Base-by-base conservation (phyloP, 2,888 invertebrate species). In the Drosophila nigritarsus region DNA sequence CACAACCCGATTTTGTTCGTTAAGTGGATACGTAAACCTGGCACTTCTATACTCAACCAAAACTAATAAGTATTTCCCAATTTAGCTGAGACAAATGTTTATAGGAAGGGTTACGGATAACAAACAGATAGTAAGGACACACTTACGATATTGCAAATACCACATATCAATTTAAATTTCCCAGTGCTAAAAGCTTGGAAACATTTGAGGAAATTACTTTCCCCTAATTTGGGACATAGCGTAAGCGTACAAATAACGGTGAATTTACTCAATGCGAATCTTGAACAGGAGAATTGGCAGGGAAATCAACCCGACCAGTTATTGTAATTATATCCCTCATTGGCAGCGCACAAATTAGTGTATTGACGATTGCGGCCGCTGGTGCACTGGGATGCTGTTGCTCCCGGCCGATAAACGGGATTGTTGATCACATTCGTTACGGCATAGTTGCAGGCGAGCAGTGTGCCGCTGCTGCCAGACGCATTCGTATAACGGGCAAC, bases 391-490 rank as follows among this genome's bases (percentile, higher is more conserved):
- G 74, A 50, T 9, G 80, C 90, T 2, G 79, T 62, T 13, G 51
- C 3, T 2, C 91, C 91, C n/a, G 76, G 61, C 6, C 87, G 69
- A 49, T 91, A 89, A 4, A 89, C 71, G 5, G 90, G 78, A 50
- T 81, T 78, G 34, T 78, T 82, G 5, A 45, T 49, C 0, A 89
- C 73, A 59, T 90, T 89, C 0, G 91, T 87, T 1, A 82, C 84
- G 8, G 89, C 87, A 62, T 89, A 89, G 53, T 89, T 89, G 56
- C 89, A 89, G 45, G 76, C 89, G 15, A 89, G 62, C 27, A 89
- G 69, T 2, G 87, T 80, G 27, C 29, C 75, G 15, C 53, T 65
- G 7, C 53, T 34, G 7, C 82, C 87, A 0, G 45, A 56, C 11
- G 87, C 54, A 38, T 75, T 85, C 32, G 85, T 85, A 24, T 70